Evolutionary conservation across 2,888 invertebrate genomes (phyloP).

Genomic region (Thymelicus lineola): DNA sequence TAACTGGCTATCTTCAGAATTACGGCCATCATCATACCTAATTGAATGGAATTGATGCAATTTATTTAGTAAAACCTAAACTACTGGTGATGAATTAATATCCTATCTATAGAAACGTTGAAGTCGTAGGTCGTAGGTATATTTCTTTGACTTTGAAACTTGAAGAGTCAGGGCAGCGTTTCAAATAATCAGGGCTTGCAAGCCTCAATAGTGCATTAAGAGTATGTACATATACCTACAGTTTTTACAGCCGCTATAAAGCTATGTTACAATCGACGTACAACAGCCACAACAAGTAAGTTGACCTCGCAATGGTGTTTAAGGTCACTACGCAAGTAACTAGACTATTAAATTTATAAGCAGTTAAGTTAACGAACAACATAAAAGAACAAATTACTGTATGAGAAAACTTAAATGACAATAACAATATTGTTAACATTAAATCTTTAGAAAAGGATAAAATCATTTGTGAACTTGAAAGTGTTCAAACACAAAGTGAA

Average conservation of each 20-base stretch:
- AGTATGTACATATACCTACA: background rate
- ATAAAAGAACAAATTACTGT: background rate
- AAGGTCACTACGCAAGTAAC: constrained; percentile 15
- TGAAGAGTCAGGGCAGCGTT: background rate
- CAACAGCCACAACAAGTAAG: background rate
- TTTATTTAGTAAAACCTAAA: constrained; percentile 30
- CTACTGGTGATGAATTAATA: constrained; percentile 16
- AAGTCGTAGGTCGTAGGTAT: background rate
- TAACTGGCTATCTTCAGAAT: constrained; percentile 38
- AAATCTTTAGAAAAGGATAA: background rate
- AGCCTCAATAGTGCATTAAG: constrained; percentile 1
- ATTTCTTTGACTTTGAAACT: background rate
- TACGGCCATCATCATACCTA: constrained; percentile 11
- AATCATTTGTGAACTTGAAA: background rate
- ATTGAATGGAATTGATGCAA: constrained; percentile 31
- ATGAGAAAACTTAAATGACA: background rate
- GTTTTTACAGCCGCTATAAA: constrained; percentile 4
- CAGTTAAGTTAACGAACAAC: constrained; percentile 2
- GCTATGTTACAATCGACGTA: background rate
- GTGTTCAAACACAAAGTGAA: background rate
- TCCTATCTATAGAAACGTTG: background rate
- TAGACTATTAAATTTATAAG: constrained; percentile 10
- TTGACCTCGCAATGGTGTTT: constrained; percentile 16
- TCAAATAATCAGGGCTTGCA: background rate
- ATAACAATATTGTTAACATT: background rate